Percentiles rank a stretch among this genome's conserved stretches.
phyloP scores from a whole-genome alignment of 2,888 invertebrate genomes.

The Cephus rjabovi region DNA sequence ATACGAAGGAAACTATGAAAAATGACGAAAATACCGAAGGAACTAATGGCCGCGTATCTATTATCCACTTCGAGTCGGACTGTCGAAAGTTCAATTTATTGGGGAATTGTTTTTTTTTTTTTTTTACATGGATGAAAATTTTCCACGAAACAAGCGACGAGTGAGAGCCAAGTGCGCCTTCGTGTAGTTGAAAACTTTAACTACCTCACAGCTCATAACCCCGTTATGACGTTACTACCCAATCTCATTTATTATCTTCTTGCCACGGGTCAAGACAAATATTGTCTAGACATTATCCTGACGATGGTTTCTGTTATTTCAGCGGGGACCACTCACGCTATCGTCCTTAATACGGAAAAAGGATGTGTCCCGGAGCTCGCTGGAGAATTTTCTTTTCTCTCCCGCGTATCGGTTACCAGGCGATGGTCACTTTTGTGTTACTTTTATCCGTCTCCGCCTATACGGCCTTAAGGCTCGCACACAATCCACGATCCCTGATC shows the following conservation, averaged over 20 bases:
- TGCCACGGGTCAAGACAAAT: conserved; percentile 54
- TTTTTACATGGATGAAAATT: conserved; percentile 44
- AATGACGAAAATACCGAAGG: neutral
- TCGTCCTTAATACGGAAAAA: conserved; percentile 15
- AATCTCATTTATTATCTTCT: conserved; percentile 57
- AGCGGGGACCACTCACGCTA: conserved; percentile 22
- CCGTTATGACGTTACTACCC: conserved; percentile 54
- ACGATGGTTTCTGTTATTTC: conserved; percentile 13
- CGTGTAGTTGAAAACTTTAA: conserved; percentile 56
- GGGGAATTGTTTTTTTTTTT: conserved; percentile 24
- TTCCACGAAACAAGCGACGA: conserved; percentile 57
- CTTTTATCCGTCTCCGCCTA: conserved; percentile 32
- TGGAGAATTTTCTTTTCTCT: conserved; percentile 33
- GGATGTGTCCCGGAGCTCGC: conserved; percentile 12
- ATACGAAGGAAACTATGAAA: neutral
- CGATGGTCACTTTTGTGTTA: conserved; percentile 60
- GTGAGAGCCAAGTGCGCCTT: conserved; percentile 25
- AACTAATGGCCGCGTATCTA: neutral
- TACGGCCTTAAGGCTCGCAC: neutral
- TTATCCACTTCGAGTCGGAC: neutral
- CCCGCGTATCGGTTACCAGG: conserved; percentile 49
- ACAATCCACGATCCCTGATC: conserved; percentile 16
- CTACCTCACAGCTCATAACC: conserved; percentile 63
- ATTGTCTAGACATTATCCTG: conserved; percentile 51
- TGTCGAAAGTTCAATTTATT: conserved; percentile 17